These are phyloP conservation scores for Athene noctua DNA, from an alignment of 2,113 vertebrate genomes.

Conservation along the genomic window DNA sequence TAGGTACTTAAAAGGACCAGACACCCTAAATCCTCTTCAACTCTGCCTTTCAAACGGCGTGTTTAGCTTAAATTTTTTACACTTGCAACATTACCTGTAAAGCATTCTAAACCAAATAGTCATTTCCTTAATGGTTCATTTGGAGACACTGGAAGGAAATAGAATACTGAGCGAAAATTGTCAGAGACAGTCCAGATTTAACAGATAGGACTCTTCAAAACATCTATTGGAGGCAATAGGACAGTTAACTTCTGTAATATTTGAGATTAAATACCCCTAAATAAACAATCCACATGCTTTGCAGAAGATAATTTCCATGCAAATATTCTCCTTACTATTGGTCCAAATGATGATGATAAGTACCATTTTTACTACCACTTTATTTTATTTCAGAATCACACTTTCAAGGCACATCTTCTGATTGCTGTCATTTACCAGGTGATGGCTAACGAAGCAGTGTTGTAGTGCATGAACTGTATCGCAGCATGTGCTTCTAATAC, in stretches of 20 bases:
- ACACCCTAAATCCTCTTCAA: background rate
- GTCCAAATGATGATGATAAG: background rate
- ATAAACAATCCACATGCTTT: background rate
- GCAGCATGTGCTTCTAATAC: accelerated
- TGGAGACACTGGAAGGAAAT: background rate
- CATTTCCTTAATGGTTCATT: background rate
- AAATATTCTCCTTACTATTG: background rate
- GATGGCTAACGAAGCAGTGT: background rate
- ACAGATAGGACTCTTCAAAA: background rate
- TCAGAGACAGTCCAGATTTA: background rate
- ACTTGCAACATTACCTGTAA: background rate
- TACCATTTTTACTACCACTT: background rate
- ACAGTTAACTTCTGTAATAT: background rate
- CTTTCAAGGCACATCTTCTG: background rate
- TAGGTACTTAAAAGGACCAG: background rate
- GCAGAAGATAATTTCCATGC: background rate
- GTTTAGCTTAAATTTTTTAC: background rate
- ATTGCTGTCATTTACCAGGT: background rate
- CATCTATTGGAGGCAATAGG: background rate
- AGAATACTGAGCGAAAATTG: background rate
- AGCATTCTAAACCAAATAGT: background rate
- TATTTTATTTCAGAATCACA: background rate
- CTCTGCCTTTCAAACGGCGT: background rate
- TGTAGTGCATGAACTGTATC: background rate
- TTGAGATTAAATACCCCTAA: constrained; percentile 24